A percentile compares a stretch with the other conserved stretches of the same genome.
Evolutionary conservation across 2,888 invertebrate species (phyloP).

Genomic region (Nomada flava): DNA sequence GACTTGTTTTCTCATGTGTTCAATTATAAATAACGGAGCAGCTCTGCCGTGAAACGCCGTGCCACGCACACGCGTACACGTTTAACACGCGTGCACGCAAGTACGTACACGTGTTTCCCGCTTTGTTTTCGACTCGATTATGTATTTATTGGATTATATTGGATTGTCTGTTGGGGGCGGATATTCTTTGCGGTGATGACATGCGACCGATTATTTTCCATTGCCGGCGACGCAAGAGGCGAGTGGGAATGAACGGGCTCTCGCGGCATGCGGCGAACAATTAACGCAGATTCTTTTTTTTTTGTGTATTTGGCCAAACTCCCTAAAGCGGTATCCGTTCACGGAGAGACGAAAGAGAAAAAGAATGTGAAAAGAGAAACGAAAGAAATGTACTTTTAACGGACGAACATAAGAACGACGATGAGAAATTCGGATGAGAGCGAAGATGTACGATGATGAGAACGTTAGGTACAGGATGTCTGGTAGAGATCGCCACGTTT

Average conservation of each 20-base stretch:
- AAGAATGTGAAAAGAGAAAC: conserved; percentile 49
- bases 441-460: conserved; percentile 43
- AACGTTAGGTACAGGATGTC: conserved; percentile 77
- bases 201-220: conserved; percentile 72
- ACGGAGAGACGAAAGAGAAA: conserved; percentile 58
- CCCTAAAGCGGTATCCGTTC: conserved; percentile 84
- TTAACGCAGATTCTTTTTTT: conserved; percentile 70
- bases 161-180: conserved; percentile 83
- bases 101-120: conserved; percentile 50
- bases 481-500: conserved; percentile 71
- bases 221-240: conserved; percentile 40
- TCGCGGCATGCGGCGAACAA: conserved; percentile 75
- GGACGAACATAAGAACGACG: conserved; percentile 42
- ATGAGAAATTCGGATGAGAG: conserved; percentile 62
- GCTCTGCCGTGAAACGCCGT: conserved; percentile 27
- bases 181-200: conserved; percentile 69
- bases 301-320: conserved; percentile 83
- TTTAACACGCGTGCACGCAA: conserved; percentile 57
- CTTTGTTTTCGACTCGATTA: conserved; percentile 65
- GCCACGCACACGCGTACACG: conserved; percentile 26
- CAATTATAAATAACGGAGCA: background rate
- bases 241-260: conserved; percentile 71
- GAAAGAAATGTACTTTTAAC: conserved; percentile 59
- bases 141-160: conserved; percentile 71
- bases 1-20: conserved; percentile 41